Evolutionary conservation across 1,140 invertebrate genomes (phyloP).

Genomic region (Cotesia glomerata): DNA sequence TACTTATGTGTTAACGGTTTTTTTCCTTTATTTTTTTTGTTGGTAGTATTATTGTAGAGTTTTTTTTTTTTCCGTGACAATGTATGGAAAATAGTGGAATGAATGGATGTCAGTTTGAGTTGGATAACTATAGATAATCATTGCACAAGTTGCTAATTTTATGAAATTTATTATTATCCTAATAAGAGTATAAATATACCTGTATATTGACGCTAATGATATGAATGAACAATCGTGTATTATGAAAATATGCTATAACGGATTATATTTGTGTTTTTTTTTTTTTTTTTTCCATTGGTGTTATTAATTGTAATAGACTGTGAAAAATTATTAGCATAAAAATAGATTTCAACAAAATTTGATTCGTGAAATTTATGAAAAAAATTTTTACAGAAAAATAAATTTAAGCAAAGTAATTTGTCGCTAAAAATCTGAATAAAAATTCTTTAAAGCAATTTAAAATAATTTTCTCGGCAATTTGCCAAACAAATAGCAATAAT

Average conservation of each 20-base stretch:
- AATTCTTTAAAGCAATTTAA: no score
- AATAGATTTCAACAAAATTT: background rate
- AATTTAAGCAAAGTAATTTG: no score
- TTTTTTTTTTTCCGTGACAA: background rate
- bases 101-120: slow-evolving; percentile 4
- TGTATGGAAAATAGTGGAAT: background rate
- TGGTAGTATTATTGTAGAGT: no score
- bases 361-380: background rate
- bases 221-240: slow-evolving; percentile 19
- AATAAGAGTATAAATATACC: slow-evolving; percentile 2
- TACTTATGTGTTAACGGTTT: slow-evolving; percentile 13
- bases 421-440: no score
- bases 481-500: no score
- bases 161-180: slow-evolving; percentile 18
- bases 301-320: background rate
- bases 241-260: slow-evolving; percentile 17
- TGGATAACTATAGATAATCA: slow-evolving; percentile 19
- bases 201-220: no score
- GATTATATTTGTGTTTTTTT: background rate
- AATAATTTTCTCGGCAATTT: no score
- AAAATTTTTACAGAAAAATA: background rate
- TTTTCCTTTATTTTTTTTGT: background rate
- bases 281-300: background rate
- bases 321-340: background rate
- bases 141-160: slow-evolving; percentile 18